phyloP scores from a whole-genome alignment of 2,888 invertebrate genomes.

The Drosophila flavopinicola region DNA sequence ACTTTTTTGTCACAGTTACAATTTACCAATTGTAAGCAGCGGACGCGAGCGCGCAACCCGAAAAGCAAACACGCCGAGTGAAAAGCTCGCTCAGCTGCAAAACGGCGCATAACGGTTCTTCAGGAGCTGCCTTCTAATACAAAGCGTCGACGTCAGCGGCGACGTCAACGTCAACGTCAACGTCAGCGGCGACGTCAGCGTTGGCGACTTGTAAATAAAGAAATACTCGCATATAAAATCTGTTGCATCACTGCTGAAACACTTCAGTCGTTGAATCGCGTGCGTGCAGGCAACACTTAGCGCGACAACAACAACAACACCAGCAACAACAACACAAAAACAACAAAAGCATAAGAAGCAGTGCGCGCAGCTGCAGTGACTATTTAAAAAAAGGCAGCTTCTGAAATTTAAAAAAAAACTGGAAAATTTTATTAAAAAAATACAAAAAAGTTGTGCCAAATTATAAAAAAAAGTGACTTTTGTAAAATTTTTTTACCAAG shows the following conservation, averaged over 20 bases:
- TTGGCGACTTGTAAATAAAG: conserved; percentile 74
- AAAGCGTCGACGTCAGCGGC: conserved; percentile 40
- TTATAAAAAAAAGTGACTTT: conserved; percentile 22
- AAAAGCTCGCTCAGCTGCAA: conserved; percentile 46
- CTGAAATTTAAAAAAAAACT: conserved; percentile 10
- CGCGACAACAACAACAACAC: conserved; percentile 56
- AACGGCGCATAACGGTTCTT: conserved; percentile 65
- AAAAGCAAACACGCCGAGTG: conserved; percentile 20
- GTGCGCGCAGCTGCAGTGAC: conserved; percentile 53
- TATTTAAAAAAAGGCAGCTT: conserved; percentile 20
- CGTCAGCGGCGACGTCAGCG: conserved; percentile 51
- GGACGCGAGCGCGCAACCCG: conserved; percentile 69
- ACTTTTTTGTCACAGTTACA: conserved; percentile 83
- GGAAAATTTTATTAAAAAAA: conserved; percentile 18
- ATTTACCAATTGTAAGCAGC: conserved; percentile 82
- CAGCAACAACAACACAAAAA: conserved; percentile 32
- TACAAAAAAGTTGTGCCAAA: conserved; percentile 26
- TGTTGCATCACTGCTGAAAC: conserved; percentile 85
- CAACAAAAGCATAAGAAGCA: conserved; percentile 37
- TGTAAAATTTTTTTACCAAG: neutral
- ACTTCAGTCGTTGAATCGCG: conserved; percentile 84
- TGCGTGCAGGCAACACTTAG: conserved; percentile 80
- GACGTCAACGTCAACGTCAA: conserved; percentile 16
- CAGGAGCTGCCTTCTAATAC: conserved; percentile 79
- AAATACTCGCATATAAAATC: conserved; percentile 83